phyloP scores from a whole-genome alignment of 2,113 vertebrate species.

The Myocastor coypus region DNA sequence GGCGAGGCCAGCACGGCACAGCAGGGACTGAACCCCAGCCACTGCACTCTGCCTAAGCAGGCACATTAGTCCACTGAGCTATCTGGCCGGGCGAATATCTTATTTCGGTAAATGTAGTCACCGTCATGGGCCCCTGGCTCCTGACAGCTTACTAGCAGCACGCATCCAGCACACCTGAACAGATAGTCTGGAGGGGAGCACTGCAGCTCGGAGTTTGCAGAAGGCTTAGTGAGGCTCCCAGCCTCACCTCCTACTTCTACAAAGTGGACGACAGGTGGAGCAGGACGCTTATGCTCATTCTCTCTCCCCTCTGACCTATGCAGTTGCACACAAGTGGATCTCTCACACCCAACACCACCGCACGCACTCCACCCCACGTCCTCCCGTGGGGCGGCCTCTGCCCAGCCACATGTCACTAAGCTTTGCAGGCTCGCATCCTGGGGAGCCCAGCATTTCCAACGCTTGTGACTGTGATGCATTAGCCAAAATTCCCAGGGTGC shows the following conservation, averaged over 20 bases:
- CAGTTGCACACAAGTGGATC: background rate
- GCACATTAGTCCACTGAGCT: too few species aligned
- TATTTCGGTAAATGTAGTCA: background rate
- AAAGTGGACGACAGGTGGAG: background rate
- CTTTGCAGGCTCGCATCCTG: background rate
- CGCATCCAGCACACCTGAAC: rapidly evolving
- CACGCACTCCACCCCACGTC: background rate
- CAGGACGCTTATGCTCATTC: too few species aligned
- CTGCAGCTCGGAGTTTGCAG: background rate
- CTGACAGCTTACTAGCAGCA: background rate
- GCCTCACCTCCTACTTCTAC: background rate
- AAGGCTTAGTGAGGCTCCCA: too few species aligned
- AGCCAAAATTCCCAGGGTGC: background rate
- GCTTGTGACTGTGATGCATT: too few species aligned
- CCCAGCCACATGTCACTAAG: too few species aligned
- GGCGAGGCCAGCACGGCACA: too few species aligned
- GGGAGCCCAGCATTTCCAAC: background rate
- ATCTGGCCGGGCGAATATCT: too few species aligned
- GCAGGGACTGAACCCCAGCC: too few species aligned
- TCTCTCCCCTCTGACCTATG: background rate
- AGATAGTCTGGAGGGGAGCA: background rate
- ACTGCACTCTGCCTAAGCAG: too few species aligned
- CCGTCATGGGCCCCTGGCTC: background rate
- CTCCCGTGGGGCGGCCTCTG: background rate
- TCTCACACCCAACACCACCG: background rate